phyloP scores from a whole-genome alignment of 23 tunicate genomes.

The Corella eumyota region DNA sequence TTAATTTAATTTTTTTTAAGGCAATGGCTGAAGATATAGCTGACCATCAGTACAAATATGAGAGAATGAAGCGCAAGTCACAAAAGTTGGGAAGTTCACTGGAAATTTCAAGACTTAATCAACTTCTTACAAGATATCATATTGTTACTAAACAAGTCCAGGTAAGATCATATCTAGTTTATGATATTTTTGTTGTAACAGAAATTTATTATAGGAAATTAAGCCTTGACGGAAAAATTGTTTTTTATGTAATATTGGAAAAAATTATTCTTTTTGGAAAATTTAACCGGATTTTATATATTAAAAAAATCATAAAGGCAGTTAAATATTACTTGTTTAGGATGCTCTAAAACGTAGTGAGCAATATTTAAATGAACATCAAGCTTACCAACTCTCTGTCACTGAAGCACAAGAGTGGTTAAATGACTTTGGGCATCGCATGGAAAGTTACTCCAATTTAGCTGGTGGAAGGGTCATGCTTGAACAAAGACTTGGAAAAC shows the following conservation, averaged over 20 bases:
- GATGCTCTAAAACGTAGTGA: constrained; percentile 62
- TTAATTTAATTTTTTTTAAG: constrained; percentile 13
- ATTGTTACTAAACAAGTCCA: constrained; percentile 59
- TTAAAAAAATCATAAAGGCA: neutral
- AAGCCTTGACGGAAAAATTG: too few species aligned
- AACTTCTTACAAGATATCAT: constrained; percentile 68
- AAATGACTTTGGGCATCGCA: constrained; percentile 44
- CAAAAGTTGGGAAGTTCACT: constrained; percentile 57
- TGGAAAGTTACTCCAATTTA: constrained; percentile 52
- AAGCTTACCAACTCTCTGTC: constrained; percentile 36
- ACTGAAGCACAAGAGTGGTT: constrained; percentile 65
- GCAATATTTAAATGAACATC: constrained; percentile 52
- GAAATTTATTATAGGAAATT: too few species aligned
- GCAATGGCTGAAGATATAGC: constrained; percentile 69
- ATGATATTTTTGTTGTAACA: too few species aligned
- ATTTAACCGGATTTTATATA: neutral
- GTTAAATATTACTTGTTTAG: constrained; percentile 4
- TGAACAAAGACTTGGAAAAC: constrained; percentile 55
- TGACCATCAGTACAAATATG: constrained; percentile 88
- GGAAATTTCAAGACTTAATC: constrained; percentile 44
- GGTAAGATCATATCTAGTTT: too few species aligned
- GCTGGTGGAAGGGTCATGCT: constrained; percentile 71
- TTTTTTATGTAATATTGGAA: too few species aligned
- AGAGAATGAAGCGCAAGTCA: constrained; percentile 78
- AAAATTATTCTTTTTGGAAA: too few species aligned